Evolutionary conservation across 2,797 vertebrate genomes (phyloP), one percentile per base, ranked within the genome.

Genomic region (Fratercula arctica): DNA sequence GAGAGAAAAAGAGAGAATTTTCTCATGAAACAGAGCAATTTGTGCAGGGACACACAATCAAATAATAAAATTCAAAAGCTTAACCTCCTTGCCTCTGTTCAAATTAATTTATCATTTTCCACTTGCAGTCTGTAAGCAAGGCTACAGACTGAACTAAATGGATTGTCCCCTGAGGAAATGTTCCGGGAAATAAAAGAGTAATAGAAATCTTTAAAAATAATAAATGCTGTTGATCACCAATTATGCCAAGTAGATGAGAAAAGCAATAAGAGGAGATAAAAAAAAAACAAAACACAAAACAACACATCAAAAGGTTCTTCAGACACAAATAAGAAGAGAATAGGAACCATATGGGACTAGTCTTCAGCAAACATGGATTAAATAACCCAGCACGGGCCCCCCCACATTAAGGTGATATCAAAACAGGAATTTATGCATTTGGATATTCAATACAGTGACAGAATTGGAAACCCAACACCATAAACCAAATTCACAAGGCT

Each of bases 71-170:
- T 85, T 87, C 60, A 92, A 83, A 81, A 85, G 23, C 78, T 43
- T 89, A 80, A 87, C 39, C 43, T 93, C 67, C 46, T 81, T 73
- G 68, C 7, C 14, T 73, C 64, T 79, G 35, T 78, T 87, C 39
- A 89, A 94, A 90, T 94, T 83, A 75, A 78, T 87, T 88, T 78
- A 84, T 76, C 66, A 85, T 84, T 85, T 94, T 95, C 83, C 84
- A 86, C 46, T 93, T 85, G 82, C 67, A 73, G 28, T 35, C n/a
- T 83, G 66, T 86, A 95, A 91, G 69, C 45, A 96, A 90, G n/a
- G 60, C 35, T 92, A 77, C 31, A 70, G 57, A n/a, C 35, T 68
- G 61, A 90, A 89, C 37, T 85, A 73, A 92, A 85, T 51, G 35
- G 43, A 51, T 66, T 75, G 29, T 46, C 29, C 46, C 60, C 28